Evolutionary conservation across 1,140 invertebrate genomes (phyloP).

Genomic region (Apis cerana): DNA sequence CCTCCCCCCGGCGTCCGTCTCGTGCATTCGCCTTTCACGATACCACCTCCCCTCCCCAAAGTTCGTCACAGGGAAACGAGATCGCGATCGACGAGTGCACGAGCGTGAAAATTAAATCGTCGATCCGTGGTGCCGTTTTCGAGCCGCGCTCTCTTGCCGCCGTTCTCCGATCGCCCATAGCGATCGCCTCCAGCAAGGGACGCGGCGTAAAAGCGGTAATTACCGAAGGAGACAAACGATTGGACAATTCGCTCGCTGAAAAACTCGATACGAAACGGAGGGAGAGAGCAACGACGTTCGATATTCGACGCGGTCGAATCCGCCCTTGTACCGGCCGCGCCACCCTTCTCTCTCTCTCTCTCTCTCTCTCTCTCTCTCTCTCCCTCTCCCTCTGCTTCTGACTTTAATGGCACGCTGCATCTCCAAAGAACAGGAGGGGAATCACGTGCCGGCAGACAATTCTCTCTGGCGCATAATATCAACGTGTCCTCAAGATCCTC

Average conservation of each 20-base stretch:
- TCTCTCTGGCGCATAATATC: slow-evolving; percentile 3
- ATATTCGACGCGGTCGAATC: slow-evolving; percentile 3
- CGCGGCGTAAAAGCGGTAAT: slow-evolving; percentile 38
- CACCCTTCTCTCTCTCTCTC: background rate
- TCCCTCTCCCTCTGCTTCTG: slow-evolving; percentile 1
- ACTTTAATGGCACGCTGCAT: slow-evolving; percentile 17
- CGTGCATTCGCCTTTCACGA: background rate
- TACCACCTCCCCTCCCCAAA: background rate
- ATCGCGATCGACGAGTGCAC: background rate
- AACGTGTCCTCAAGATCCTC: slow-evolving; percentile 12
- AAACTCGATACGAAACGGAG: slow-evolving; percentile 18
- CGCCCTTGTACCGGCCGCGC: background rate
- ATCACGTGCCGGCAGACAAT: slow-evolving; percentile 19
- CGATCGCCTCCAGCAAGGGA: background rate
- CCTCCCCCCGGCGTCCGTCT: background rate
- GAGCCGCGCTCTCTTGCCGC: background rate
- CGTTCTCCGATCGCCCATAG: background rate
- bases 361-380: background rate
- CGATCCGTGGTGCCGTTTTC: slow-evolving; percentile 10
- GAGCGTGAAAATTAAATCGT: slow-evolving; percentile 58
- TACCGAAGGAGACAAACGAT: slow-evolving; percentile 33
- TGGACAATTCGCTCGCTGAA: slow-evolving; percentile 27
- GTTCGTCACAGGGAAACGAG: background rate
- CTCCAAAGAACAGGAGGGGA: background rate
- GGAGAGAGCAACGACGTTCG: background rate